These are phyloP conservation scores for Phallusia fumigata DNA, from an alignment of 23 tunicate genomes.

Conservation along the genomic window DNA sequence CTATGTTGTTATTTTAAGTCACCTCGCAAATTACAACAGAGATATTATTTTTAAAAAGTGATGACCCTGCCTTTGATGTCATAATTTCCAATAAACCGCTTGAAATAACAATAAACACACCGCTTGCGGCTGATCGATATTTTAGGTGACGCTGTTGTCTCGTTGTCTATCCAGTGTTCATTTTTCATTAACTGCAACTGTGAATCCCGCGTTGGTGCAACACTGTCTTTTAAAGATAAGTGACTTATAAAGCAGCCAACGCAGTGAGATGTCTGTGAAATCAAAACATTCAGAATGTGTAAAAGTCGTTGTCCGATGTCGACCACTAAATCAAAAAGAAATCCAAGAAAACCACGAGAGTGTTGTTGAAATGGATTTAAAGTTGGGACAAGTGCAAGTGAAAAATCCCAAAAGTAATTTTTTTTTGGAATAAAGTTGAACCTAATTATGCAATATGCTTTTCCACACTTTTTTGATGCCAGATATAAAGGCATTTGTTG, in stretches of 20 bases:
- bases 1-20: too few species aligned
- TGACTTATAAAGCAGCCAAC: neutral
- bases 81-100: neutral
- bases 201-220: neutral
- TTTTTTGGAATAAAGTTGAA: neutral
- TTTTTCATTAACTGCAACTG: neutral
- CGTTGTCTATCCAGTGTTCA: too few species aligned
- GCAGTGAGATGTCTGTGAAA: conserved; percentile 19
- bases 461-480: too few species aligned
- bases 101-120: conserved; percentile 7
- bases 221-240: neutral
- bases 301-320: conserved; percentile 93
- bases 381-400: conserved; percentile 71
- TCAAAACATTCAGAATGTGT: conserved; percentile 77
- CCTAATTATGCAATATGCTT: too few species aligned
- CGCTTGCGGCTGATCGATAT: conserved; percentile 12
- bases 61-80: too few species aligned
- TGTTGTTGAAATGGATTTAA: conserved; percentile 87
- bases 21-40: too few species aligned
- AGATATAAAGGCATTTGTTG: neutral
- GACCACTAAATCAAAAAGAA: conserved; percentile 91
- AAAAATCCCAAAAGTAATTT: conserved; percentile 79
- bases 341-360: conserved; percentile 87
- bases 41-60: too few species aligned
- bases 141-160: neutral